Evolutionary conservation across 2,888 invertebrate genomes (phyloP), one percentile per base, ranked within the genome.

Genomic region (Drosophila aldrichi): DNA sequence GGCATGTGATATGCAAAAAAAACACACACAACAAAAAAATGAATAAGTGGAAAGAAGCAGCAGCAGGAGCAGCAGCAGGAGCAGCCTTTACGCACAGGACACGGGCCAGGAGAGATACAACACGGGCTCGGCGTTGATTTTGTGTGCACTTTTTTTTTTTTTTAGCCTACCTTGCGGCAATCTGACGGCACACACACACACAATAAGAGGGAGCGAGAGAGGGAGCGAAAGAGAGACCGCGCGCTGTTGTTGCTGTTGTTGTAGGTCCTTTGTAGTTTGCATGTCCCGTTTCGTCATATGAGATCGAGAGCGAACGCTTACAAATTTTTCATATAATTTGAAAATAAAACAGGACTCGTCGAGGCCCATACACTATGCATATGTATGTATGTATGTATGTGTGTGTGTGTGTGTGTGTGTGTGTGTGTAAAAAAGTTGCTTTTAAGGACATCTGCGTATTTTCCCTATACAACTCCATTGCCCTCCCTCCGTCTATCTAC

Each of bases 391-490:
- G 25, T 65, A 16, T 63, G 32, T 8, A 14, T 73, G 60, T 77
- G 7, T 29, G 4, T 52, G 60, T 64, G 58, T 55, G 68, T 65
- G 65, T 57, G 54, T 55, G 52, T 65, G 66, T 48, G 69, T 65
- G 20, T 65, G 32, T 20, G 18, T 73, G 60, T 75, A 73, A 74
- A 69, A 63, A 82, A 40, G 79, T 88, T 82, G 83, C 81, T 90
- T 90, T 91, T 79, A 79, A 89, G 88, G 91, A 91, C 91, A 92
- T 91, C 92, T 91, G 91, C 91, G 84, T 79, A 68, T 82, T 84
- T 82, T 74, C 80, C 79, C 73, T 77, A 72, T 60, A 59, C 83
- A 70, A 77, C 77, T 74, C 60, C 44, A 60, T 32, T 22, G 52
- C 54, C 61, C 43, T 46, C 40, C 60, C 29, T 29, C 29, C 29